phyloP scores from a whole-genome alignment of 2,888 invertebrate genomes.

The Quadroppia sp. region DNA sequence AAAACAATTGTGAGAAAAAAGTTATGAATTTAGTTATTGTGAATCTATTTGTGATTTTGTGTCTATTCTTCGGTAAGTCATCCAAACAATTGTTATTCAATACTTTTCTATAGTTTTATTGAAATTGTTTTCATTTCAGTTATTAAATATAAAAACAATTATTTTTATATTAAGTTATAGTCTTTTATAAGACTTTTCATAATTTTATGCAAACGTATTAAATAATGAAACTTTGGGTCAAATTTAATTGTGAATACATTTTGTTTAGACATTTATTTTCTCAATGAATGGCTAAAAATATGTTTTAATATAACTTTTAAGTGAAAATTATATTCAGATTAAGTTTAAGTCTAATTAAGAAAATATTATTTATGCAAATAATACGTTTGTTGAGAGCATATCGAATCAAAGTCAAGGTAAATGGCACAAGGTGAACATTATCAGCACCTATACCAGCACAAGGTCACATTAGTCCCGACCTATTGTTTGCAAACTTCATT shows the following conservation, averaged over 20 bases:
- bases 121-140: too few relatives aligned
- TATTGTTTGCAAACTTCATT: not conserved
- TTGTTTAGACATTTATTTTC: not conserved
- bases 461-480: not conserved
- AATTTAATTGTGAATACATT: too few relatives aligned
- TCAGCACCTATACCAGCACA: not conserved
- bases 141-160: too few relatives aligned
- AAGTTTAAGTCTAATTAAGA: not conserved
- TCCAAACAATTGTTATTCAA: not conserved
- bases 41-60: not conserved
- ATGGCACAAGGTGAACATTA: conserved; percentile 21
- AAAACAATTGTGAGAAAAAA: not conserved
- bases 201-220: conserved; percentile 21
- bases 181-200: not conserved
- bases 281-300: too few relatives aligned
- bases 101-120: not conserved
- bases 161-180: too few relatives aligned
- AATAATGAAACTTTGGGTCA: not conserved
- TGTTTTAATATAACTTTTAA: not conserved
- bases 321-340: not conserved
- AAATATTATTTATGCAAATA: not conserved
- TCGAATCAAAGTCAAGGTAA: conserved; percentile 33
- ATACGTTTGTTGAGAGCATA: not conserved
- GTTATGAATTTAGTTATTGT: conserved; percentile 25
- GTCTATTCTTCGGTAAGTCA: conserved; percentile 15